A percentile compares a stretch with the other conserved stretches of the same genome.
Conservation (phyloP, 2,113 vertebrate genomes). For the Gorsachius goisagi region DNA sequence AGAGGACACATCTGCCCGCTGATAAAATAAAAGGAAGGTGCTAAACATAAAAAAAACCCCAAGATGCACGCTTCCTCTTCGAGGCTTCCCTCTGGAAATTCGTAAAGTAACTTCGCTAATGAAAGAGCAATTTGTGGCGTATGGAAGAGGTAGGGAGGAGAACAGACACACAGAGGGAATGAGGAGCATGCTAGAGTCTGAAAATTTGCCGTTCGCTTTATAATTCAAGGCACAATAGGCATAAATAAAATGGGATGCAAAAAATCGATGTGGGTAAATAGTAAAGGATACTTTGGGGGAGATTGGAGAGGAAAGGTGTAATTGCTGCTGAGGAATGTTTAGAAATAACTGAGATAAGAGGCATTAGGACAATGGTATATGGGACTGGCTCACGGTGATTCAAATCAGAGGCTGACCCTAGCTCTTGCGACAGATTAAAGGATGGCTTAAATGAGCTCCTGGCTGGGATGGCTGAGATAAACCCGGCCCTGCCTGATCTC, state of each 20-base stretch:
- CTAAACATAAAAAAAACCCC: not conserved
- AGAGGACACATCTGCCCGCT: not conserved
- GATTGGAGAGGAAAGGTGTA: slow-evolving; percentile 42
- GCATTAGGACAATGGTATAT: slow-evolving; percentile 43
- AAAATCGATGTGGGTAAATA: slow-evolving; percentile 54
- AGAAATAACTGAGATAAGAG: slow-evolving; percentile 51
- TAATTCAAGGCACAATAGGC: slow-evolving; percentile 42
- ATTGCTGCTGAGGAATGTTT: slow-evolving; percentile 50
- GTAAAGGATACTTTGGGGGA: slow-evolving; percentile 32
- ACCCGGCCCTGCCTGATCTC: not conserved
- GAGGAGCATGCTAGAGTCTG: not conserved
- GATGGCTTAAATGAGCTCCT: not conserved
- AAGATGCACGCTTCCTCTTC: not conserved
- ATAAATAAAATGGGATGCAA: slow-evolving; percentile 42
- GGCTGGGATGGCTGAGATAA: not conserved
- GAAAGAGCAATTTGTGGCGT: not conserved
- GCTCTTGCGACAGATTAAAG: not conserved
- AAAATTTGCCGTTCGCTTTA: not conserved
- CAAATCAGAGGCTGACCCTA: not conserved
- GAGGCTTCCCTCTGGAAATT: not conserved
- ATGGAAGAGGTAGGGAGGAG: not conserved
- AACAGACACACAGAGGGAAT: not conserved
- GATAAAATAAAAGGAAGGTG: not conserved
- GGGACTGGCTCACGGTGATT: not conserved
- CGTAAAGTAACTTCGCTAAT: not conserved